These are phyloP conservation scores for Acrocephalus kingi DNA, from an alignment of 2,113 vertebrate species.

Conservation along the genomic window DNA sequence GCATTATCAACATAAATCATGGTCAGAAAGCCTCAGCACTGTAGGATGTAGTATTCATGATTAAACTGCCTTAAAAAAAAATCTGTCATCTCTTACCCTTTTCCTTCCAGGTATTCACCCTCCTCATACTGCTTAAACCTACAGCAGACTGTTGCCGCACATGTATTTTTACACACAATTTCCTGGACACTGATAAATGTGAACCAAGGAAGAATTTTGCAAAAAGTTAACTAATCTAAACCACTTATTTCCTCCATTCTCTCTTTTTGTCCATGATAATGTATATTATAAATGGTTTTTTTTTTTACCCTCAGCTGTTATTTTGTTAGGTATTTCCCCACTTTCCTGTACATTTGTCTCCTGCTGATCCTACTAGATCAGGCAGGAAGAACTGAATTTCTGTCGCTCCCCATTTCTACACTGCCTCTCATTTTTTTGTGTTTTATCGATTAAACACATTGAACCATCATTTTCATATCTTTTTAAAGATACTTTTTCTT, in stretches of 20 bases:
- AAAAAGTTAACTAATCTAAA: not conserved
- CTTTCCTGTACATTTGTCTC: not conserved
- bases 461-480: not conserved
- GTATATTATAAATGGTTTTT: not conserved
- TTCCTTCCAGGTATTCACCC: not conserved
- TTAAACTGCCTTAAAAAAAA: not conserved
- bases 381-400: not conserved
- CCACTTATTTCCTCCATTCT: not conserved
- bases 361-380: not conserved
- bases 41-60: not conserved
- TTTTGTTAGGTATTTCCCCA: conserved; percentile 4
- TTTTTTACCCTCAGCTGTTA: not conserved
- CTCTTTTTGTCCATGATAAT: not conserved
- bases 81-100: not conserved
- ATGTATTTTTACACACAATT: not conserved
- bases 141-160: not conserved
- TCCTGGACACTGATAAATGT: not conserved
- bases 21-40: not conserved
- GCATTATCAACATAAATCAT: not conserved
- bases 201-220: not conserved
- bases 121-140: not conserved
- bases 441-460: not conserved
- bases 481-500: not conserved
- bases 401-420: not conserved
- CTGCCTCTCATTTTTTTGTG: not conserved